Evolutionary conservation across 2,888 invertebrate genomes (phyloP).

Genomic region (Agonopterix arenella): DNA sequence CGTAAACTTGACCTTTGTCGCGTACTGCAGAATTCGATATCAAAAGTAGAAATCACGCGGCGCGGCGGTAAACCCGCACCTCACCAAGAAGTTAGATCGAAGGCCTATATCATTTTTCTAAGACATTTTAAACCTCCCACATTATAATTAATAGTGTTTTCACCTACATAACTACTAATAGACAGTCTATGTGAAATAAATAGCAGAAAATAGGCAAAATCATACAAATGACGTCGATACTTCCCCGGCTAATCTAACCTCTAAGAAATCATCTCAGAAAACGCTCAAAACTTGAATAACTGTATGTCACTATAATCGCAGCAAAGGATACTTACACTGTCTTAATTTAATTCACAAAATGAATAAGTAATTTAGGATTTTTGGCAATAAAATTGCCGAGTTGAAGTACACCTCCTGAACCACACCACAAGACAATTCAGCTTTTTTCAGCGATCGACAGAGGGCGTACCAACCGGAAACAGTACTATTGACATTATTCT

Average conservation of each 20-base stretch:
- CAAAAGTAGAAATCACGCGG: slow-evolving; percentile 40
- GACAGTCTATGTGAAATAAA: not conserved
- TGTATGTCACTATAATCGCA: slow-evolving; percentile 7
- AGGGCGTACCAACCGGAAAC: slow-evolving; percentile 55
- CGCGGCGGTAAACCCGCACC: not conserved
- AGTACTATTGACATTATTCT: slow-evolving; percentile 38
- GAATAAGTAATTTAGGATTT: slow-evolving; percentile 48
- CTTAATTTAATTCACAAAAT: slow-evolving; percentile 47
- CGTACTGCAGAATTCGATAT: slow-evolving; percentile 35
- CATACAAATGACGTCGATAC: slow-evolving; percentile 48
- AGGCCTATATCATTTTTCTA: not conserved
- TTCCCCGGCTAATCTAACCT: slow-evolving; percentile 37
- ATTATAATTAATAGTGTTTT: too few species aligned
- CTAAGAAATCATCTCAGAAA: not conserved
- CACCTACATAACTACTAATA: not conserved
- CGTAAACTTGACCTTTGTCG: slow-evolving; percentile 65
- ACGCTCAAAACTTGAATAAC: slow-evolving; percentile 5
- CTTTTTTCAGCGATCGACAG: slow-evolving; percentile 34
- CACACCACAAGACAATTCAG: slow-evolving; percentile 62
- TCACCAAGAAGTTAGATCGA: slow-evolving; percentile 25
- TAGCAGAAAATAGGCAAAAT: slow-evolving; percentile 28
- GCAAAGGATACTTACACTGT: slow-evolving; percentile 47
- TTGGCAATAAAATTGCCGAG: slow-evolving; percentile 46
- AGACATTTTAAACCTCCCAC: not conserved
- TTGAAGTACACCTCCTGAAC: slow-evolving; percentile 37